Evolutionary conservation across 2,113 vertebrate species (phyloP), one percentile per base, ranked within the genome.

Genomic region (Rhabdornis inornatus): DNA sequence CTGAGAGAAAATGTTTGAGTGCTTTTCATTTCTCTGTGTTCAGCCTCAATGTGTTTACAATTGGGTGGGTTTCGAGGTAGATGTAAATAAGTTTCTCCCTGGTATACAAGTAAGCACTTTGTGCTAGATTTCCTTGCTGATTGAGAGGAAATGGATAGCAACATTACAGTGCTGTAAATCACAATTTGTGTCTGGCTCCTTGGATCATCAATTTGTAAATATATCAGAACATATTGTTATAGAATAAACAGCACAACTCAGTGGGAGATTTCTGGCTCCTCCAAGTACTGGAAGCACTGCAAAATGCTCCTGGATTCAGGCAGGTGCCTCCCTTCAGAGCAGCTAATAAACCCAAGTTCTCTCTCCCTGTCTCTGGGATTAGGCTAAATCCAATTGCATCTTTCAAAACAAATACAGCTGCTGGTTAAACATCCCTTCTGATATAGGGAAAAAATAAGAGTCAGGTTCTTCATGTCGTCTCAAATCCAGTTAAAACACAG

Each of bases 371-470:
- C 40, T 56, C 79, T 23, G 31, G 63, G 87, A 91, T 94, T 90
- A 93, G 56, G 31, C 33, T 90, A 95, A 96, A 97, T 95, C 92
- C 85, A 96, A 89, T 86, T 90, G 87, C 35, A 63, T 83, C 83
- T 81, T 91, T 95, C 94, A 92, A 96, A 96, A 92, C 94, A 96
- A 96, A 96, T 93, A 83, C 63, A 91, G 75, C 85, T 87, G 50
- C 82, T 95, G 71, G 84, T 95, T 93, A 91, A 96, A 93, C 87
- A 83, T 75, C 50, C 78, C 52, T 74, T 75, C 79, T 78, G 55
- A 72, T 52, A 42, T 25, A 70, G 40, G 59, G 23, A 57, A 72
- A 90, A 89, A 61, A 40, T 18, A 39, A 52, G 40, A 82, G 68
- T 66, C 4, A 5, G 86, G 66, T 82, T 84, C 42, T 66, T 75